phyloP scores from a whole-genome alignment of 2,113 vertebrate genomes.

The Typhlomys cinereus region DNA sequence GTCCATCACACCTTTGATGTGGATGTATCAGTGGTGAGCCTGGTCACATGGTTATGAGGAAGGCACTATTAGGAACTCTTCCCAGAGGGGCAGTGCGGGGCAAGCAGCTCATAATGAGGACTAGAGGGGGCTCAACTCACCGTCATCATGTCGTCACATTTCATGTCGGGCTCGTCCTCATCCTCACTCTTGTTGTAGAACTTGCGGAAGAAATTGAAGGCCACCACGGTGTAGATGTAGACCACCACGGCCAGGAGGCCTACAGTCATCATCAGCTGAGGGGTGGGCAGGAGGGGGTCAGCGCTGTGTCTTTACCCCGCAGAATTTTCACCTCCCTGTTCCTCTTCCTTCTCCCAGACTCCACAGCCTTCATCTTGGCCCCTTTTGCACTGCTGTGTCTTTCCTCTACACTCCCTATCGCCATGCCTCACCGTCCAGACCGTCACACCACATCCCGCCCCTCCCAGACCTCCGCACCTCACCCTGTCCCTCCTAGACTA shows the following conservation, averaged over 20 bases:
- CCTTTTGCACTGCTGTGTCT: background rate
- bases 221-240: constrained; percentile 95
- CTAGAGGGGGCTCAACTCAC: constrained; percentile 80
- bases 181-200: constrained; percentile 98
- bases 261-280: constrained; percentile 95
- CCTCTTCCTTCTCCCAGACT: background rate
- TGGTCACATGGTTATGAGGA: accelerated
- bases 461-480: background rate
- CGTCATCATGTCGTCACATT: constrained; percentile 98
- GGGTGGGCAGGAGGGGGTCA: background rate
- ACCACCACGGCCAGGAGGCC: constrained; percentile 94
- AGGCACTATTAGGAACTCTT: background rate
- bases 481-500: background rate
- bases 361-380: too few relatives aligned
- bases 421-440: too few relatives aligned
- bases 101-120: accelerated
- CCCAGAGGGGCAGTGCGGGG: background rate
- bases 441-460: background rate
- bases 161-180: constrained; percentile 96
- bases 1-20: background rate
- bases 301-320: background rate
- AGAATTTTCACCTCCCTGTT: background rate
- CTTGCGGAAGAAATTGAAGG: constrained; percentile 98
- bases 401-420: too few relatives aligned
- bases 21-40: background rate